A percentile compares a stretch with the other conserved stretches of the same genome.
phyloP scores from a whole-genome alignment of 2,113 vertebrate species.

The Vireo altiloquus region DNA sequence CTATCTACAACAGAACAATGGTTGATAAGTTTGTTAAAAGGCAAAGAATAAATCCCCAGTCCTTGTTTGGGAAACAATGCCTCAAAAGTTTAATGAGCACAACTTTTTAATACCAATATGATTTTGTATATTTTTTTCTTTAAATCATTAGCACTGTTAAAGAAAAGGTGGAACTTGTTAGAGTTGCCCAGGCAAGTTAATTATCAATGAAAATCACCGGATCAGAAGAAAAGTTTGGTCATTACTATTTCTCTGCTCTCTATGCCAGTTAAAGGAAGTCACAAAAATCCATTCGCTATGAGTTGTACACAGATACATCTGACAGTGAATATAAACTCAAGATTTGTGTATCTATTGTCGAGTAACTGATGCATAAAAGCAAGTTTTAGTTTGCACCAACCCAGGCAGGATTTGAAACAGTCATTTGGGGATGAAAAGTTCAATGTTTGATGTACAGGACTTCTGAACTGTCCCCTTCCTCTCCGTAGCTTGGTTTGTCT shows the following conservation, averaged over 20 bases:
- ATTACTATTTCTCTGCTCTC: not conserved
- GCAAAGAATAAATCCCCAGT: not conserved
- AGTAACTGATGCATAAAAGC: not conserved
- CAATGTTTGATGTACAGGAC: not conserved
- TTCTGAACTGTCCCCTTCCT: not conserved
- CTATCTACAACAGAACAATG: not conserved
- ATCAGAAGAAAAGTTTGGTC: not conserved
- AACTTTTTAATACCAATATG: not conserved
- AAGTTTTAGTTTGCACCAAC: not conserved
- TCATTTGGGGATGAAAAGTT: not conserved
- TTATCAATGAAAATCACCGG: not conserved
- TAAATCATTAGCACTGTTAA: not conserved
- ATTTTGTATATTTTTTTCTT: not conserved
- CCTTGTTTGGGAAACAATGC: not conserved
- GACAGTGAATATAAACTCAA: not conserved
- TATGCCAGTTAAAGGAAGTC: not conserved
- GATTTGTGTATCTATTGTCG: not conserved
- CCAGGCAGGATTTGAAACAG: not conserved
- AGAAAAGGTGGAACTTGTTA: not conserved
- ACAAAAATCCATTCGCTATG: not conserved
- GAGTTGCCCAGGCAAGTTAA: not conserved
- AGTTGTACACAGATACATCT: not conserved
- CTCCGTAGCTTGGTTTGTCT: not conserved
- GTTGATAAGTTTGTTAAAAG: not conserved
- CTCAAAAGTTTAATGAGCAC: not conserved